Conservation (phyloP, 1,140 invertebrate species). For the Leptinotarsa lineolata region DNA sequence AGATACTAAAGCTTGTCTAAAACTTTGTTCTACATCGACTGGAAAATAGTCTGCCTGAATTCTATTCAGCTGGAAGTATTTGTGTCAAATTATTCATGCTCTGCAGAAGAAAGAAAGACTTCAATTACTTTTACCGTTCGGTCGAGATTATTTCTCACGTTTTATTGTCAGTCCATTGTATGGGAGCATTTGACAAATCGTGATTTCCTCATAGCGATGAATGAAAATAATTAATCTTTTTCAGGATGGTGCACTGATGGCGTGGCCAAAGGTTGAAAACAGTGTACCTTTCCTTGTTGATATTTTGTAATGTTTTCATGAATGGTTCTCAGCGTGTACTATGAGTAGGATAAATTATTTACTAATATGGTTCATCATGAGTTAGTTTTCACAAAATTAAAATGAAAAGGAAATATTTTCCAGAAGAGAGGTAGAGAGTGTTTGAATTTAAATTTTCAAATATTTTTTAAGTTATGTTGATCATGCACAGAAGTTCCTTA, state of each 20-base stretch:
- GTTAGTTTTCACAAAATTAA: too few species aligned
- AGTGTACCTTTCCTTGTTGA: too few species aligned
- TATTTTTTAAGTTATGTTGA: too few species aligned
- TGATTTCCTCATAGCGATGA: conserved; percentile 37
- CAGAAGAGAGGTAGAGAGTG: too few species aligned
- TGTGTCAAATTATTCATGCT: conserved; percentile 41
- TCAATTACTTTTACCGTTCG: conserved; percentile 37
- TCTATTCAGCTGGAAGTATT: conserved; percentile 29
- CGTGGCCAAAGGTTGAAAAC: neutral
- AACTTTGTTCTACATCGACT: neutral
- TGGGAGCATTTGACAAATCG: conserved; percentile 39
- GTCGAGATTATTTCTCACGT: conserved; percentile 40
- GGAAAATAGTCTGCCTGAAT: neutral
- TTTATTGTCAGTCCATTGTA: conserved; percentile 36
- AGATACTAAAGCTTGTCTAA: neutral
- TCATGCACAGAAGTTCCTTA: too few species aligned
- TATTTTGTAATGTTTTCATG: too few species aligned
- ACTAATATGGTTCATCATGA: too few species aligned
- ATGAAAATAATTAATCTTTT: conserved; percentile 38
- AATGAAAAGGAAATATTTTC: too few species aligned
- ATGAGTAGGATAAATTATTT: too few species aligned
- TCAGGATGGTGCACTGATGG: conserved; percentile 9
- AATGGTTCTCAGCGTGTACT: too few species aligned
- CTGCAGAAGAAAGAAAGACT: conserved; percentile 25
- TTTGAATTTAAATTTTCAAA: too few species aligned